Evolutionary conservation across 2,797 vertebrate species (phyloP).

Genomic region (Darevskia nairensis): DNA sequence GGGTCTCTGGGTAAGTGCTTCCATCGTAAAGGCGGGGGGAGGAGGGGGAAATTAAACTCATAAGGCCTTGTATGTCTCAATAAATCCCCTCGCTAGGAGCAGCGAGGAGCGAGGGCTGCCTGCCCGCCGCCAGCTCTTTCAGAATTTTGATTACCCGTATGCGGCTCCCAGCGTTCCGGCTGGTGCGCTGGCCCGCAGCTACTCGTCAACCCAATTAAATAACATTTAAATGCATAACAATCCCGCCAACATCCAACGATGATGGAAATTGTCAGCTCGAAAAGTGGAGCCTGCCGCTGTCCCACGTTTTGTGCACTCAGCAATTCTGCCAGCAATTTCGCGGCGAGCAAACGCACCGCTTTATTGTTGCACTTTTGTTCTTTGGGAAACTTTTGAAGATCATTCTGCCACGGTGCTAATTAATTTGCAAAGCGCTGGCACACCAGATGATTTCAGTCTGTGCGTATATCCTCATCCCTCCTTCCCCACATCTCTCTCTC

Average conservation of each 20-base stretch:
- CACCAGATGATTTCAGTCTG: constrained; percentile 17
- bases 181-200: constrained; percentile 72
- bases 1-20: constrained; percentile 39
- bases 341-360: constrained; percentile 40
- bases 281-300: constrained; percentile 63
- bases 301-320: constrained; percentile 76
- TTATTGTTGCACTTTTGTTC: constrained; percentile 28
- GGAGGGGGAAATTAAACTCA: constrained; percentile 7
- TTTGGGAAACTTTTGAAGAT: constrained; percentile 46
- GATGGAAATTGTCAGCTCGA: constrained; percentile 74
- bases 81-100: constrained; percentile 43
- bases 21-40: constrained; percentile 12
- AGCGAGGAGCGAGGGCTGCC: constrained; percentile 13
- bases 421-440: constrained; percentile 41
- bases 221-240: constrained; percentile 80
- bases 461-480: neutral
- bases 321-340: constrained; percentile 75
- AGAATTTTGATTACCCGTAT: constrained; percentile 46
- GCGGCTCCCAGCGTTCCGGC: constrained; percentile 45
- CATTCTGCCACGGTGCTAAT: constrained; percentile 39
- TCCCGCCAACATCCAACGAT: constrained; percentile 67
- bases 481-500: neutral
- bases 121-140: constrained; percentile 26
- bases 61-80: constrained; percentile 29
- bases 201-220: constrained; percentile 78